Base-by-base conservation (phyloP, 2,888 invertebrate species). In the Cremastobaeus sp. region DNA sequence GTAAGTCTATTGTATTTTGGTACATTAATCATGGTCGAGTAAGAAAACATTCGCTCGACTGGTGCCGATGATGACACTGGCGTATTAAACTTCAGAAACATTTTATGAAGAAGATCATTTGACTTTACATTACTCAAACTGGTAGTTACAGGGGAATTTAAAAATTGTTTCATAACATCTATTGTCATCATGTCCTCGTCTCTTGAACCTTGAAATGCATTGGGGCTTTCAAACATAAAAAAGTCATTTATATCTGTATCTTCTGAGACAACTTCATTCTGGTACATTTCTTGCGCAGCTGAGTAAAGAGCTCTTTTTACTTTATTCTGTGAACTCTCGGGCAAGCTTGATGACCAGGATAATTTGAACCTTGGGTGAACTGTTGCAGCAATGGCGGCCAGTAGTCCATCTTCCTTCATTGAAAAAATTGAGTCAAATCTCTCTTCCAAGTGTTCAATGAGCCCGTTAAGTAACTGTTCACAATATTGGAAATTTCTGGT, bases 311-410 rank as follows among this genome's bases (percentile, higher is more conserved):
- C 25, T 5, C 8, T 9, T 30, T 20, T 11, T 20, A 50, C 35
- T 50, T 34, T 20, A 1, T 20, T 12, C n/a, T 37, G 37, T 11
- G 11, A 8, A 2, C n/a, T 4, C 11, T 3, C n/a, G 3, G 2
- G 6, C 3, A 41, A 41, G 6, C 37, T 8, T n/a, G n/a, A 2
- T n/a, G 17, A 18, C 57, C 41, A 52, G 1, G 12, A 17, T 1
- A 2, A 4, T 43, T 52, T 50, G 8, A 64, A 41, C 20, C 12
- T 1, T 4, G 43, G 52, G 21, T 52, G 48, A 9, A n/a, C 20
- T 8, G 34, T 4, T 12, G 64, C 50, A 32, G 50, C 52, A 21
- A 50, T 20, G 11, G 39, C 48, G n/a, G 64, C 52, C 2, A 55
- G 17, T 1, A n/a, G 4, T 8, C 45, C 65, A 1, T 25, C 25